A percentile compares a stretch with the other conserved stretches of the same genome.
These are phyloP conservation scores for Dolomedes plantarius DNA, from an alignment of 2,888 invertebrate species.

Conservation along the genomic window DNA sequence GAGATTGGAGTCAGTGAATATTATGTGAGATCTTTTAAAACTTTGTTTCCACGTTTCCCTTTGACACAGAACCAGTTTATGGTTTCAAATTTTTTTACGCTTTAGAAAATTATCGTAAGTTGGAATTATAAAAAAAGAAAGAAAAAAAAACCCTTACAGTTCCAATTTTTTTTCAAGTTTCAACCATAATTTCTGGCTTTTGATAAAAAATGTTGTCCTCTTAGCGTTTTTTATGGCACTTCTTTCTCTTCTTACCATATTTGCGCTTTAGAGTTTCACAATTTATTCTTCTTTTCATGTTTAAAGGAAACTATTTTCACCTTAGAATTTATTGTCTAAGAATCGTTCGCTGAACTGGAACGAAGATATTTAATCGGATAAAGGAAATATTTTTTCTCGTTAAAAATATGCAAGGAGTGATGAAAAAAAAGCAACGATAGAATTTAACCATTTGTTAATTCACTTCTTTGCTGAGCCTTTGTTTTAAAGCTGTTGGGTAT, in stretches of 20 bases:
- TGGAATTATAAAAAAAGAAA: background rate
- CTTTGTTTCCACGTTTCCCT: background rate
- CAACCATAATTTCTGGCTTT: background rate
- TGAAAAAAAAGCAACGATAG: too few relatives aligned
- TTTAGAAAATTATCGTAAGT: background rate
- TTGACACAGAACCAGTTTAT: background rate
- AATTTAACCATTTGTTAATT: too few relatives aligned
- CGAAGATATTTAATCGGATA: too few relatives aligned
- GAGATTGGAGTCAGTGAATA: background rate
- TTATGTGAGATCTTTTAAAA: background rate
- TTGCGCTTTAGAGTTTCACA: background rate
- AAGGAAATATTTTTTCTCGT: too few relatives aligned
- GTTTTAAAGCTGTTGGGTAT: too few relatives aligned
- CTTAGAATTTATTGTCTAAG: background rate
- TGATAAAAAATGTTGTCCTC: background rate
- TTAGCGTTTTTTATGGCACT: background rate
- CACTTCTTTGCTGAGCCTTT: too few relatives aligned
- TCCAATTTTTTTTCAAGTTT: background rate
- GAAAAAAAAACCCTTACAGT: background rate
- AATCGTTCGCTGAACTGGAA: background rate
- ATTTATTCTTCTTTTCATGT: background rate
- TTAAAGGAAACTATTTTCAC: too few relatives aligned
- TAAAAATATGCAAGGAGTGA: too few relatives aligned
- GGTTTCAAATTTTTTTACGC: background rate
- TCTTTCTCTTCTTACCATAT: background rate